Evolutionary conservation across 2,888 invertebrate species (phyloP).

Genomic region (Aspidiotus destructor): DNA sequence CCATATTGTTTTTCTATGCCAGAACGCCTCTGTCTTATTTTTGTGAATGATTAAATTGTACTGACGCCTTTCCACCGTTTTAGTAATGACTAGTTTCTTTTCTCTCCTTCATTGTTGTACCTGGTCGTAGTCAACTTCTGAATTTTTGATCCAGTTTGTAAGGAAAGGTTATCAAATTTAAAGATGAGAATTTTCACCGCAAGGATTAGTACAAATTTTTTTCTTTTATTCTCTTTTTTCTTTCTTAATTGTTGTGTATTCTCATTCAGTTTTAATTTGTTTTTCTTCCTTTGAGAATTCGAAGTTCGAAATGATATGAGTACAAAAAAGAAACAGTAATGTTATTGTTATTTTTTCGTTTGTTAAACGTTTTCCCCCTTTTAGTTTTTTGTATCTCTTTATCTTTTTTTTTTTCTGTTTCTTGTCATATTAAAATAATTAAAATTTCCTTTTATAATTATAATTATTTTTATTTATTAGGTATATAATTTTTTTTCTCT

Average conservation of each 20-base stretch:
- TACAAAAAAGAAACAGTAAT: conserved; percentile 11
- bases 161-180: no score
- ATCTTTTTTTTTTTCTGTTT: conserved; percentile 7
- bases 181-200: conserved; percentile 16
- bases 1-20: no score
- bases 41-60: no score
- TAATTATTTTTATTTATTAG: not conserved
- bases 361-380: conserved; percentile 9
- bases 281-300: conserved; percentile 7
- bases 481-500: not conserved
- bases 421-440: conserved; percentile 21
- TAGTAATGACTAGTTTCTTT: no score
- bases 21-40: no score
- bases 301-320: not conserved
- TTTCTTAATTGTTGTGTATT: conserved; percentile 24
- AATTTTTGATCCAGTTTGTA: no score
- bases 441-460: not conserved
- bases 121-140: no score
- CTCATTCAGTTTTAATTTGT: conserved; percentile 22
- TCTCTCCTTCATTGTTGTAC: no score
- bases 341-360: conserved; percentile 21
- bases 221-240: no score
- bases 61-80: no score
- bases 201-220: conserved; percentile 31
- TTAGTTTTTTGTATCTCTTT: not conserved